These are phyloP conservation scores for Reinhardtius hippoglossoides DNA, from an alignment of 2,113 vertebrate species.

Conservation along the genomic window DNA sequence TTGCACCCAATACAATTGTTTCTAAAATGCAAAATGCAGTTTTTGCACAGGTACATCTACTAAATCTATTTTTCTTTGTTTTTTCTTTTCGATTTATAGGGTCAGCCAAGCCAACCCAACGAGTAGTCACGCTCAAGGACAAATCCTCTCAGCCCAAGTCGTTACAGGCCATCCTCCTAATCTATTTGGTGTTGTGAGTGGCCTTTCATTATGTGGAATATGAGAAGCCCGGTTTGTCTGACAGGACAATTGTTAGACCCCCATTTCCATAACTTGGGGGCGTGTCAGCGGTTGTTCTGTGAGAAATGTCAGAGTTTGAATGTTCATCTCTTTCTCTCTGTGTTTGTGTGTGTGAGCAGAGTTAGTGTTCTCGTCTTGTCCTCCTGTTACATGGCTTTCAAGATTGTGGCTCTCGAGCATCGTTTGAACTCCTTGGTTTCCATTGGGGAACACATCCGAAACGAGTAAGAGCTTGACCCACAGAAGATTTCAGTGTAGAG, in stretches of 20 bases:
- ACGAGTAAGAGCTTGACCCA: constrained; percentile 82
- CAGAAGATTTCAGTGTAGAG: background rate
- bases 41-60: background rate
- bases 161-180: constrained; percentile 85
- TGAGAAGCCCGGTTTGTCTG: background rate
- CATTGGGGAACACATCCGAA: constrained; percentile 76
- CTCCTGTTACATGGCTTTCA: constrained; percentile 94
- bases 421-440: constrained; percentile 85
- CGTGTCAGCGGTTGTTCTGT: background rate
- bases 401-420: constrained; percentile 90
- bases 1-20: too few relatives aligned
- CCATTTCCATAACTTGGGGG: constrained; percentile 9
- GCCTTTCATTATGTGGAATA: constrained; percentile 5
- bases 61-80: background rate
- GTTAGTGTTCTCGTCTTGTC: constrained; percentile 89
- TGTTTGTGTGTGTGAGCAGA: constrained; percentile 73
- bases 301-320: background rate
- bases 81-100: constrained; percentile 62
- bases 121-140: constrained; percentile 65
- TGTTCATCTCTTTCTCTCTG: background rate
- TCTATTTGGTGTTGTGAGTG: constrained; percentile 93
- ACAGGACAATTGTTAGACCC: background rate
- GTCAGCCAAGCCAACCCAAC: constrained; percentile 55
- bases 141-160: constrained; percentile 78
- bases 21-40: background rate